These are phyloP conservation scores for Novumbra hubbsi DNA, from an alignment of 2,797 vertebrate species.

Conservation along the genomic window DNA sequence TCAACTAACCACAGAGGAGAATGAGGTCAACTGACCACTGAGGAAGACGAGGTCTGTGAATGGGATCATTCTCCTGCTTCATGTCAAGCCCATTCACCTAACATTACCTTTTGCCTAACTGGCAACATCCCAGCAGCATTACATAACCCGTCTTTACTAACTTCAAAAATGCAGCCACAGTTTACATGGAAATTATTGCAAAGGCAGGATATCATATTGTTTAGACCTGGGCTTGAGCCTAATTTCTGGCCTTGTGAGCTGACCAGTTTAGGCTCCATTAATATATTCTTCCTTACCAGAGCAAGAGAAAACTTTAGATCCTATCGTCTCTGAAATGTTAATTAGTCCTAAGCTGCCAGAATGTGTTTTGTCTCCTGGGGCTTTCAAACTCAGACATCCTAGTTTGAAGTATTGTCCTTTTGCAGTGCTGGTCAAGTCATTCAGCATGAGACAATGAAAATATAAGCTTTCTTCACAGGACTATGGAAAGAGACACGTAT, in stretches of 20 bases:
- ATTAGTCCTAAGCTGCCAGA: conserved; percentile 9
- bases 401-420: conserved; percentile 44
- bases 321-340: conserved; percentile 23
- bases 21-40: neutral
- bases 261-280: neutral
- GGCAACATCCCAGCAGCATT: neutral
- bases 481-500: conserved; percentile 58
- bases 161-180: neutral
- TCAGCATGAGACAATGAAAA: conserved; percentile 54
- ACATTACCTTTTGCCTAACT: neutral
- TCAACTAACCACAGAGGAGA: neutral
- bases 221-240: neutral
- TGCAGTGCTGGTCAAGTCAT: conserved; percentile 63
- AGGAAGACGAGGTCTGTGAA: neutral
- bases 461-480: conserved; percentile 58
- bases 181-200: neutral
- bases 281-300: neutral
- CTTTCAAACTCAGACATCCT: conserved; percentile 57
- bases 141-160: neutral
- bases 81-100: conserved; percentile 5
- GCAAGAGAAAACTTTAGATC: neutral
- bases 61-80: neutral
- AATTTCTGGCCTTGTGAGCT: neutral
- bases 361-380: conserved; percentile 15
- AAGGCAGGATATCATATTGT: conserved; percentile 1